phyloP scores from a whole-genome alignment of 1,140 invertebrate genomes.

The Ditylenchus dipsaci region DNA sequence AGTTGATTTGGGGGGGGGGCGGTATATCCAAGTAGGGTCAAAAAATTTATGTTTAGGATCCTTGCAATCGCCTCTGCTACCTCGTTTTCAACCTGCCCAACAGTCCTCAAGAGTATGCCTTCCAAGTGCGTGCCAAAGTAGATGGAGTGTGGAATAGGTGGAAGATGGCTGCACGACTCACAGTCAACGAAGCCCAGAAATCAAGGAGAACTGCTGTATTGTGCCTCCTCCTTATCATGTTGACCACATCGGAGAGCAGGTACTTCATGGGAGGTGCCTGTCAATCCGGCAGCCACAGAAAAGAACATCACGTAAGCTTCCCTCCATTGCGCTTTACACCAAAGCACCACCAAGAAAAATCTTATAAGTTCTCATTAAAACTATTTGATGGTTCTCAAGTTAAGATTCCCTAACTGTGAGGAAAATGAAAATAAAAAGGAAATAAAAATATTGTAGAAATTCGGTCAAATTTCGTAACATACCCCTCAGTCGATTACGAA shows the following conservation, averaged over 20 bases:
- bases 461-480: too few species aligned
- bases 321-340: slow-evolving; percentile 24
- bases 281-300: slow-evolving; percentile 52
- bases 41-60: slow-evolving; percentile 28
- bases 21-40: too few species aligned
- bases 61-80: slow-evolving; percentile 51
- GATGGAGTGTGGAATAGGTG: slow-evolving; percentile 56
- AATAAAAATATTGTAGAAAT: too few species aligned
- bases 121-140: slow-evolving; percentile 55
- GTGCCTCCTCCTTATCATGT: slow-evolving; percentile 57
- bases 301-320: slow-evolving; percentile 53
- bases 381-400: too few species aligned
- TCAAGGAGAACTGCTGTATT: slow-evolving; percentile 54
- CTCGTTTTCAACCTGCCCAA: slow-evolving; percentile 56
- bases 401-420: too few species aligned
- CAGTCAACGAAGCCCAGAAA: slow-evolving; percentile 46
- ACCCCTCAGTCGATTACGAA: too few species aligned
- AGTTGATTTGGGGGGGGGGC: too few species aligned
- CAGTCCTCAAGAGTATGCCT: slow-evolving; percentile 46
- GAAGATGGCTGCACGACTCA: slow-evolving; percentile 48
- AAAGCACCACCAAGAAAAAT: too few species aligned
- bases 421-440: too few species aligned
- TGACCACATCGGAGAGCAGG: slow-evolving; percentile 48
- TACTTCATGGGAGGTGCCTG: slow-evolving; percentile 53
- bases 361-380: too few species aligned